These are phyloP conservation scores for Typhlichthys eigenmanni DNA, from an alignment of 2,797 vertebrate species.

Conservation along the genomic window DNA sequence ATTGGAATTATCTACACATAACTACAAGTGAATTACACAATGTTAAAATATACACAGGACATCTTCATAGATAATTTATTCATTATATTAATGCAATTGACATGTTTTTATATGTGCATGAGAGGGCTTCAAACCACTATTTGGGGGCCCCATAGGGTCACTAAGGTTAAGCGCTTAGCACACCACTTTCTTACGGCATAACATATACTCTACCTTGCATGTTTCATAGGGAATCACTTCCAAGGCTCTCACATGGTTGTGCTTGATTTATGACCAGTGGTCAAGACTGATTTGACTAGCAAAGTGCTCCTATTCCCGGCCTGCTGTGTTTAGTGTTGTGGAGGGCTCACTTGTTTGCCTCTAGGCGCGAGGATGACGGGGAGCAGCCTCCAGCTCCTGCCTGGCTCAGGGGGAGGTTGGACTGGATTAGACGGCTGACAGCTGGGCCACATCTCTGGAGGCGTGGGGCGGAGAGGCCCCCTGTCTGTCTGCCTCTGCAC, in stretches of 20 bases:
- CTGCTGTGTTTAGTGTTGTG: slow-evolving; percentile 53
- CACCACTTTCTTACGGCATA: not conserved
- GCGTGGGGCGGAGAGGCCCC: slow-evolving; percentile 69
- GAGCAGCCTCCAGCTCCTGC: slow-evolving; percentile 68
- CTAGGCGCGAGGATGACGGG: slow-evolving; percentile 65
- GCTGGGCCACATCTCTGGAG: slow-evolving; percentile 82
- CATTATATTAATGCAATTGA: no score
- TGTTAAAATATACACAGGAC: no score
- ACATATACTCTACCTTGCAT: slow-evolving; percentile 29
- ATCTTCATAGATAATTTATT: no score
- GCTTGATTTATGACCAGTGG: slow-evolving; percentile 63
- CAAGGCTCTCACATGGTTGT: slow-evolving; percentile 19
- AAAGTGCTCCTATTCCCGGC: slow-evolving; percentile 58
- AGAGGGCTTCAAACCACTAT: no score
- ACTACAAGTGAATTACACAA: no score
- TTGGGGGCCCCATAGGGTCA: no score
- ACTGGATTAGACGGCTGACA: slow-evolving; percentile 83
- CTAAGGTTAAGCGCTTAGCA: no score
- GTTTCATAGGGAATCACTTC: slow-evolving; percentile 13
- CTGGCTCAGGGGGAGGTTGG: slow-evolving; percentile 76
- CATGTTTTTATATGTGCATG: no score
- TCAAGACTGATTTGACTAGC: slow-evolving; percentile 65
- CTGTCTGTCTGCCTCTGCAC: slow-evolving; percentile 76
- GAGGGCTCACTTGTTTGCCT: slow-evolving; percentile 66
- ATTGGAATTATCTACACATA: no score